Conservation (phyloP, 2,888 invertebrate genomes). For the Patella ulyssiponensis region DNA sequence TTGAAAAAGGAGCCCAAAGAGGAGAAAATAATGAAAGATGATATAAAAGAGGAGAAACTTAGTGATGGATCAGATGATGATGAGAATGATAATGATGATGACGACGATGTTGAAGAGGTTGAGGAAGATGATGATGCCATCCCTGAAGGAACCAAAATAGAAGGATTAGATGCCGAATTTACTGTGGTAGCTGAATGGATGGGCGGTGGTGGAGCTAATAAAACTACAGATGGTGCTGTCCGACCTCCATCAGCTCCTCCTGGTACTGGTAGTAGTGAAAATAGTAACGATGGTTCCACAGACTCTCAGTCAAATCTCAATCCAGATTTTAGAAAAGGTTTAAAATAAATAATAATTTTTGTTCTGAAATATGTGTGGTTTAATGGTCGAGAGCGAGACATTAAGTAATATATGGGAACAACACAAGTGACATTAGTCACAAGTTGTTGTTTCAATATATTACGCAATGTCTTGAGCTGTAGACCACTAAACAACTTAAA, state of each 20-base stretch:
- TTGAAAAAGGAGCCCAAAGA: slow-evolving; percentile 12
- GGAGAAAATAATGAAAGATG: slow-evolving; percentile 9
- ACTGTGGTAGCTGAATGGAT: slow-evolving; percentile 66
- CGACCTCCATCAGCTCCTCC: background rate
- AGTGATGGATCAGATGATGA: slow-evolving; percentile 20
- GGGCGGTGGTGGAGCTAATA: slow-evolving; percentile 14
- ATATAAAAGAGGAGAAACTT: slow-evolving; percentile 18
- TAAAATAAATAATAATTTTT: too few species aligned
- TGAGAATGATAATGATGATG: slow-evolving; percentile 8
- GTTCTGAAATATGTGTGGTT: too few species aligned
- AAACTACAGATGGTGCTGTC: background rate
- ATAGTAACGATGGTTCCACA: background rate
- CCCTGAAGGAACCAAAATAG: slow-evolving; percentile 18
- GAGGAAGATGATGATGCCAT: slow-evolving; percentile 27
- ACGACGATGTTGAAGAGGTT: slow-evolving; percentile 27
- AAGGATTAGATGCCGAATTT: slow-evolving; percentile 53
- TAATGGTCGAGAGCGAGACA: too few species aligned
- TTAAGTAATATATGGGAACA: too few species aligned
- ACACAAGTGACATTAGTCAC: too few species aligned
- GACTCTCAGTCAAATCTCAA: background rate
- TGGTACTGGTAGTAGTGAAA: background rate
- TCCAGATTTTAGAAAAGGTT: too few species aligned
- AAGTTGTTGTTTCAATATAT: too few species aligned
- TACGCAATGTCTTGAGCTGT: too few species aligned
- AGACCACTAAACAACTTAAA: too few species aligned